These are phyloP conservation scores for Latheticus oryzae DNA, from an alignment of 2,888 invertebrate genomes.

Conservation along the genomic window DNA sequence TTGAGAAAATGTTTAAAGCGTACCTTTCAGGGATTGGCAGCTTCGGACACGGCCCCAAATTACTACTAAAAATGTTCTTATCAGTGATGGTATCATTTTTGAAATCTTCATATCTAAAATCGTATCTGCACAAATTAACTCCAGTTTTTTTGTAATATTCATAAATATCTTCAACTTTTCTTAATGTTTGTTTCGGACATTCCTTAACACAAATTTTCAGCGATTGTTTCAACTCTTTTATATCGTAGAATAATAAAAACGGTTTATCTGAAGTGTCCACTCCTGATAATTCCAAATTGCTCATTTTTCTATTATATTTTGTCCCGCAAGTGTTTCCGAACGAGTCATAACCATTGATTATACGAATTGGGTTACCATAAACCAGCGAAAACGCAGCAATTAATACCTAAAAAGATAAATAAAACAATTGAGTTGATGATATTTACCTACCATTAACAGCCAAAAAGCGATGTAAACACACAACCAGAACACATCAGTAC, in stretches of 20 bases:
- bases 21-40: conserved; percentile 82
- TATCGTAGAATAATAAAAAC: conserved; percentile 86
- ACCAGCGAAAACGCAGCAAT: conserved; percentile 89
- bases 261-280: conserved; percentile 82
- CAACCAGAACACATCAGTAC: conserved; percentile 88
- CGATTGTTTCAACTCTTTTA: conserved; percentile 79
- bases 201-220: conserved; percentile 90
- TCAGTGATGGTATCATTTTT: conserved; percentile 54
- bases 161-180: conserved; percentile 75
- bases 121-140: conserved; percentile 82
- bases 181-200: conserved; percentile 80
- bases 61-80: conserved; percentile 61
- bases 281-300: conserved; percentile 81
- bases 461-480: conserved; percentile 83
- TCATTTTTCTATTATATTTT: conserved; percentile 79
- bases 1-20: too few relatives aligned
- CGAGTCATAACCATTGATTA: conserved; percentile 92
- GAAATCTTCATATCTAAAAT: conserved; percentile 71
- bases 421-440: conserved; percentile 18
- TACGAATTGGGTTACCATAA: conserved; percentile 85
- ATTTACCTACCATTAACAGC: conserved; percentile 80
- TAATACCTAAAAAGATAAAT: conserved; percentile 72
- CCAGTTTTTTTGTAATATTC: conserved; percentile 79
- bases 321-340: conserved; percentile 96
- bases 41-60: conserved; percentile 81